phyloP scores from a whole-genome alignment of 2,888 invertebrate genomes.

The Morpho helenor region DNA sequence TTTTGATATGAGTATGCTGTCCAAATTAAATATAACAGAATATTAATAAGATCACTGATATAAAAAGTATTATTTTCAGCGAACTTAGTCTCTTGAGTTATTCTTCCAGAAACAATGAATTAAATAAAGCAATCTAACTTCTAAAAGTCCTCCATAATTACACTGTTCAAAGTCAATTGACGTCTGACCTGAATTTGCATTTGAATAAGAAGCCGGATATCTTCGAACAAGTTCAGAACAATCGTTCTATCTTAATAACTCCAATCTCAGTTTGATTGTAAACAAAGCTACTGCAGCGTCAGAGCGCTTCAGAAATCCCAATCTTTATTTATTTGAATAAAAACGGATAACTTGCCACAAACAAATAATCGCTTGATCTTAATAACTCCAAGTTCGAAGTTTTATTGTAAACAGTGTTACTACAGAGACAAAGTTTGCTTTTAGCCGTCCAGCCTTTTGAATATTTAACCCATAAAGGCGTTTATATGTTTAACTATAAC shows the following conservation, averaged over 20 bases:
- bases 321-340: conserved; percentile 50
- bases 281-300: conserved; percentile 62
- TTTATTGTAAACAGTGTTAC: conserved; percentile 58
- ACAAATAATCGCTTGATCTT: conserved; percentile 69
- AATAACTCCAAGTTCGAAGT: conserved; percentile 66
- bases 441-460: conserved; percentile 27
- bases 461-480: no score
- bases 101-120: conserved; percentile 32
- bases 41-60: no score
- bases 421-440: conserved; percentile 60
- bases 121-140: conserved; percentile 48
- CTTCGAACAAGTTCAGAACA: conserved; percentile 63
- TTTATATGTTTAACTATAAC: no score
- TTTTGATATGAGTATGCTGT: no score
- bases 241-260: conserved; percentile 72
- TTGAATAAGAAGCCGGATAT: conserved; percentile 59
- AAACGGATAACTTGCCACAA: conserved; percentile 54
- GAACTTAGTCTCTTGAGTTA: conserved; percentile 1
- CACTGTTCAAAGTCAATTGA: conserved; percentile 64
- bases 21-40: no score
- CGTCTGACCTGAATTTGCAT: conserved; percentile 72
- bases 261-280: conserved; percentile 63
- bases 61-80: background rate
- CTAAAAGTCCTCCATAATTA: conserved; percentile 57
- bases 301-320: conserved; percentile 36